Evolutionary conservation across 2,888 invertebrate genomes (phyloP), one percentile per base, ranked within the genome.

Genomic region (Pachliopta kotzebuea): DNA sequence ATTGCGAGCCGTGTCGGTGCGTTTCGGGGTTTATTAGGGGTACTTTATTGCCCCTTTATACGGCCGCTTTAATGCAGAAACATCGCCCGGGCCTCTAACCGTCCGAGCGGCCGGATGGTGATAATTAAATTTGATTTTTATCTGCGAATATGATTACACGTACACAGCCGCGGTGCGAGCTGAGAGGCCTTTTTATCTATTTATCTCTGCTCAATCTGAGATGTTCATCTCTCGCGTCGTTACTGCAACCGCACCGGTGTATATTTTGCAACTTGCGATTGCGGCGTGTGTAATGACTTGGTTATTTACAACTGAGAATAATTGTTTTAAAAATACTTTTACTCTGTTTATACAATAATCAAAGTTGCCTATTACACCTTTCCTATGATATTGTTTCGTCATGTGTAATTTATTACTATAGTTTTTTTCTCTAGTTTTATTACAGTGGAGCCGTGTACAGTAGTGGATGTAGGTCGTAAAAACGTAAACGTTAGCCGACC

Each of bases 11-110:
- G 78, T 77, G 77, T 80, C 82, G 77, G 79, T 86, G 83, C 82
- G 81, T 85, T 88, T 88, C 81, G 83, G 85, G 86, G 87, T 90
- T 89, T 90, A 90, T 90, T 88, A 82, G 85, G 87, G 86, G 82
- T 79, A 79, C 78, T 89, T 89, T 90, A 88, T 89, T 85, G 82
- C 86, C 79, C 78, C 80, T 83, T 84, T 86, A 86, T 84, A 80
- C 70, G 74, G 70, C 76, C 75, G 75, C 76, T 82, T 83, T 83
- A 84, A 80, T 83, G 79, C 78, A 75, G 75, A 78, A 82, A 85
- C 80, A 79, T 78, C 71, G 81, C 75, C 71, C 71, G 68, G 77
- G 80, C 76, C 81, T 83, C 76, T 75, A 80, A 78, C 72, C 70
- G 75, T 74, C 76, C 67, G 74, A 68, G 71, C 71, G 71, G 72